Evolutionary conservation across 2,797 vertebrate genomes (phyloP).

Genomic region (Pelobates cultripes): DNA sequence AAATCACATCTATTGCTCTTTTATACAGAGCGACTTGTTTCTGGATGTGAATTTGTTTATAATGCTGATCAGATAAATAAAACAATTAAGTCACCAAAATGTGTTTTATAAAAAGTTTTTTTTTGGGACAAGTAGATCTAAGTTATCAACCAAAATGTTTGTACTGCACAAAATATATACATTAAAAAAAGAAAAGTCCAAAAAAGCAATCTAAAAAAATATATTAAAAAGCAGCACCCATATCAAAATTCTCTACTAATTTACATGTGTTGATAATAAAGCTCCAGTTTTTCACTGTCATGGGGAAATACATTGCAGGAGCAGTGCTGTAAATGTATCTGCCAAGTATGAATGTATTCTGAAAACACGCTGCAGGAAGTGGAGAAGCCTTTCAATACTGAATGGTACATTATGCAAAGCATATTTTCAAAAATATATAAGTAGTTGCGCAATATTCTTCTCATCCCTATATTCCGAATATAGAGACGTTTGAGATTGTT

Average conservation of each 20-base stretch:
- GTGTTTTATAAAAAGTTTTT: too few relatives aligned
- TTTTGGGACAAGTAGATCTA: too few relatives aligned
- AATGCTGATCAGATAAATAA: too few relatives aligned
- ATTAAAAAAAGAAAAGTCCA: too few relatives aligned
- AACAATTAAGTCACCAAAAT: too few relatives aligned
- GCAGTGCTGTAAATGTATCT: not conserved
- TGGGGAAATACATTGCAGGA: not conserved
- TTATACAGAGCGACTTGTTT: too few relatives aligned
- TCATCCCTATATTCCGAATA: not conserved
- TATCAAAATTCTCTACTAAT: not conserved
- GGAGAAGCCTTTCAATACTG: not conserved
- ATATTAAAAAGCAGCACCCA: too few relatives aligned
- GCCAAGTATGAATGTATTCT: not conserved
- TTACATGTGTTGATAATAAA: not conserved
- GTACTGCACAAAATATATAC: too few relatives aligned
- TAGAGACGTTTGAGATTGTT: constrained; percentile 15
- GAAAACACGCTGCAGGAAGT: not conserved
- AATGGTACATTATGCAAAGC: not conserved
- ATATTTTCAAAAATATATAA: not conserved
- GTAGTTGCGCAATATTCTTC: not conserved
- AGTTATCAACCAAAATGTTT: too few relatives aligned
- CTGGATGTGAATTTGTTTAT: too few relatives aligned
- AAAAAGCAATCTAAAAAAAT: too few relatives aligned
- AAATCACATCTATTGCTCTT: too few relatives aligned
- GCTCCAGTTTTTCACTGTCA: not conserved